Evolutionary conservation across 1,140 invertebrate species (phyloP), one percentile per base, ranked within the genome.

Genomic region (Anthonomus grandis): DNA sequence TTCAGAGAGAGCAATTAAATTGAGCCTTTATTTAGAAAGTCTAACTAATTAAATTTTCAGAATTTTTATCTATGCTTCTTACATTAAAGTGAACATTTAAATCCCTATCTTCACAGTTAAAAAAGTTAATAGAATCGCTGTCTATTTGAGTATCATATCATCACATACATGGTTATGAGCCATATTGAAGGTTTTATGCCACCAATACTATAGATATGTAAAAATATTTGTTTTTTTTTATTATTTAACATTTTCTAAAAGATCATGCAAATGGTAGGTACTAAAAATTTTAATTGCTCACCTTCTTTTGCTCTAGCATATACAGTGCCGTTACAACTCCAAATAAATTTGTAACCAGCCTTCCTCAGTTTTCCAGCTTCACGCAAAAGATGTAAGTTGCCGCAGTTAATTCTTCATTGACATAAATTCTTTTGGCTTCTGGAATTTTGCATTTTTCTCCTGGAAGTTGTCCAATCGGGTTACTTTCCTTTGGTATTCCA

Each of bases 301-400:
- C 27, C 27, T n/a, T 31, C 27, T n/a, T 31, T 31, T 6, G n/a
- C 6, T 6, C 27, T 6, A 31, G 27, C 27, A 31, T 8, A 31
- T 8, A 31, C 27, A 31, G 27, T n/a, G 6, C 38, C 38, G 15
- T 41, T 41, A 41, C 38, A 15, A 13, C n/a, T 19, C 38, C 38
- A 41, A 41, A 41, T 19, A 41, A 41, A 41, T 41, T 41, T 41
- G 38, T 41, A 41, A 15, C 38, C 38, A 6, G 15, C 13, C 6
- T 41, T 41, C 18, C 15, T 41, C 15, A 41, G 18, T 41, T 19
- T 19, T 15, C 15, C 15, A 8, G 38, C 38, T 41, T 41, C 38
- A 19, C 15, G 38, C 38, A 41, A 19, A 41, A 41, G 6, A 41
- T 41, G 6, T 9, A 13, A 41, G 38, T 15, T 6, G 15, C 15